Evolutionary conservation across 2,888 invertebrate species (phyloP), one percentile per base, ranked within the genome.

Genomic region (Argyra leucocephala): DNA sequence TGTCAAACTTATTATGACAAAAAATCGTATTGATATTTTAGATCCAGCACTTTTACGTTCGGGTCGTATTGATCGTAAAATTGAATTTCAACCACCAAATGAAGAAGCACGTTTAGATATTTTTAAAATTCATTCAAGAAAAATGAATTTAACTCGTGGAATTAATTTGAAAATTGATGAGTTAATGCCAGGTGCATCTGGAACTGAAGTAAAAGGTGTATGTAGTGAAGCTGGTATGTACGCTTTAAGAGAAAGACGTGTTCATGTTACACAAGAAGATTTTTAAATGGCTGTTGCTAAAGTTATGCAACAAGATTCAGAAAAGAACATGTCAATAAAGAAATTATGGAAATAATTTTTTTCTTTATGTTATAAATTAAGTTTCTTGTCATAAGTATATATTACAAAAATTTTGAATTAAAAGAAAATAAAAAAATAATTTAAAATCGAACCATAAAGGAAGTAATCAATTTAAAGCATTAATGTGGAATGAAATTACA

Each of bases 181-280:
- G 82, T 84, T 96, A 72, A 99, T 99, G 97, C 97, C 98, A 0
- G 99, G 99, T 48, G 98, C 99, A 64, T 97, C 97, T 15, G 99
- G 99, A 63, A 99, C 99, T 24, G 99, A 99, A 84, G 97, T 98
- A 0, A 98, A 98, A 86, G 98, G 99, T 71, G 98, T 99, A 0
- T 99, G 99, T 76, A 99, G 99, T 1, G 99, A 99, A 80, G 98
- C 99, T 65, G 99, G 99, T 64, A 99, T 99, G 99, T 99, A 99
- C 73, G 99, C 99, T 7, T 84, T 99, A 61, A 85, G 99, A 74
- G 99, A 99, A 79, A 86, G 99, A 68, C 86, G 99, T 72, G 96
- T 99, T 18, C 99, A 99, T 76, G 99, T 99, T 1, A 99, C 97
- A 1, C 99, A 99, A 80, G 99, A 99, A 83, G 99, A 99, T 82